Conservation (phyloP, 1,140 invertebrate species). For the Caligus rogercresseyi region DNA sequence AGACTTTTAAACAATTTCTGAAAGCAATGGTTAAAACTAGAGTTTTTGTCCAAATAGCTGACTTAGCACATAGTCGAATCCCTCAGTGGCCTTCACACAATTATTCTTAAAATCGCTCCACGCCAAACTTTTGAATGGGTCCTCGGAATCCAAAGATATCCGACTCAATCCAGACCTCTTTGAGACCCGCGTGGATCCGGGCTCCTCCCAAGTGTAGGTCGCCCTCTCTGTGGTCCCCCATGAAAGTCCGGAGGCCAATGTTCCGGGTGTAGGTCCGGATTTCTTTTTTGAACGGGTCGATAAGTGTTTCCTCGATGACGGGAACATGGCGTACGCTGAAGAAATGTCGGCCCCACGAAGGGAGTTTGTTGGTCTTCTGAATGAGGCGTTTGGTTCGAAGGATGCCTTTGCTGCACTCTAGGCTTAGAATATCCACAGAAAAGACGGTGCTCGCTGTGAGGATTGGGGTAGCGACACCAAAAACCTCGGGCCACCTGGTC, state of each 20-base stretch:
- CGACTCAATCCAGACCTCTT: constrained; percentile 17
- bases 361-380: constrained; percentile 30
- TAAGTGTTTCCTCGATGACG: constrained; percentile 32
- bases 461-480: constrained; percentile 15
- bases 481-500: constrained; percentile 9
- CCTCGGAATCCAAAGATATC: constrained; percentile 16
- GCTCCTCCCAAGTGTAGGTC: too few species aligned
- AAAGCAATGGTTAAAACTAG: too few species aligned
- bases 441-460: constrained; percentile 30
- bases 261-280: constrained; percentile 32
- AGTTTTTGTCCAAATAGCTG: too few species aligned
- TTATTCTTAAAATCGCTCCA: constrained; percentile 19
- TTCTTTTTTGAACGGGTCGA: constrained; percentile 29
- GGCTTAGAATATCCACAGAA: constrained; percentile 29
- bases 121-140: constrained; percentile 15
- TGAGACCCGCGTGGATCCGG: not conserved
- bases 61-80: constrained; percentile 13
- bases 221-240: too few species aligned
- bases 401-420: constrained; percentile 22
- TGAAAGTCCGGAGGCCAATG: constrained; percentile 28
- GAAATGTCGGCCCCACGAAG: constrained; percentile 31
- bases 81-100: constrained; percentile 15
- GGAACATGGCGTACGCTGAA: constrained; percentile 26
- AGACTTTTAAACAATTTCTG: too few species aligned
- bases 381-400: constrained; percentile 30